These are phyloP conservation scores for Caenorhabditis remanei DNA, from an alignment of 1,140 invertebrate species.

Conservation along the genomic window DNA sequence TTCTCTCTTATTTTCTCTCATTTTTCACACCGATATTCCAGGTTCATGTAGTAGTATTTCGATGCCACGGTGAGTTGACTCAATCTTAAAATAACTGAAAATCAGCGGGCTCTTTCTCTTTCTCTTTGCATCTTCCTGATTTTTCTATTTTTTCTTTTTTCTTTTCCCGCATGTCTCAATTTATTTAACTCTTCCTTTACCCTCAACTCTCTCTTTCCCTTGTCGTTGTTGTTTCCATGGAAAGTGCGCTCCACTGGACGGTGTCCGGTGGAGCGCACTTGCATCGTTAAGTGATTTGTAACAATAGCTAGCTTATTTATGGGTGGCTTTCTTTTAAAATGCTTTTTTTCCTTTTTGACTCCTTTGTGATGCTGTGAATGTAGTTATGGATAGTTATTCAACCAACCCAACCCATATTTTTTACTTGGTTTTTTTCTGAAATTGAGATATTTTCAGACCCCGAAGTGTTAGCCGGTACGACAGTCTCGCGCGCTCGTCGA, in stretches of 20 bases:
- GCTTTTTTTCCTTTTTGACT: constrained; percentile 1
- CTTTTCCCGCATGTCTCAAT: background rate
- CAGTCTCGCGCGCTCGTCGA: constrained; percentile 46
- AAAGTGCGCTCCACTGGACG: background rate
- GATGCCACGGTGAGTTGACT: constrained; percentile 38
- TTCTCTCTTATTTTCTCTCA: background rate
- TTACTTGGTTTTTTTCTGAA: background rate
- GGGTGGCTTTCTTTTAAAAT: background rate
- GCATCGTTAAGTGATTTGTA: constrained; percentile 2
- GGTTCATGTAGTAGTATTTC: constrained; percentile 54
- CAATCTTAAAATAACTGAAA: too few relatives aligned
- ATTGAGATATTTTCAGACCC: constrained; percentile 29
- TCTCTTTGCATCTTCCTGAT: background rate
- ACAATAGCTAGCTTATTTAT: background rate
- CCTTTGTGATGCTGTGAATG: constrained; percentile 26
- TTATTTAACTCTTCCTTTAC: background rate
- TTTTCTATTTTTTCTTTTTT: background rate
- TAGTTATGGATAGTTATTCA: background rate
- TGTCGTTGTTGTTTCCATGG: background rate
- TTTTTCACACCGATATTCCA: background rate
- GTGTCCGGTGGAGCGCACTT: constrained; percentile 5
- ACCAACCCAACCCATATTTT: background rate
- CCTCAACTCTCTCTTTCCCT: background rate
- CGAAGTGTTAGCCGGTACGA: constrained; percentile 53
- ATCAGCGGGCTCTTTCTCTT: background rate